A percentile compares a stretch with the other conserved stretches of the same genome.
Conservation (phyloP, 2,113 vertebrate species). For the Zeus faber region DNA sequence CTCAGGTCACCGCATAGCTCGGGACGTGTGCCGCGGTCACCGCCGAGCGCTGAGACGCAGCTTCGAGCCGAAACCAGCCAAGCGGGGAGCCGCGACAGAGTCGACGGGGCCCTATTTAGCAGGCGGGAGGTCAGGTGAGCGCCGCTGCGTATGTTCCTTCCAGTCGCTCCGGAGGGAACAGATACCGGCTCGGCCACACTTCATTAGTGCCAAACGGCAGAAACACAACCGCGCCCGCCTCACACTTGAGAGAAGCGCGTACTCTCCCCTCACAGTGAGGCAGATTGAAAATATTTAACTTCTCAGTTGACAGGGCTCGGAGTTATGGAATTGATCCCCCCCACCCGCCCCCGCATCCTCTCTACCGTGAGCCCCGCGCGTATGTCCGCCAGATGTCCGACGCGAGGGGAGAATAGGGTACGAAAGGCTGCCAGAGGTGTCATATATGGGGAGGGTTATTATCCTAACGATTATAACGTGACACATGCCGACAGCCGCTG, state of each 20-base stretch:
- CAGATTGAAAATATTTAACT: conserved; percentile 25
- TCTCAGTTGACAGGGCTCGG: conserved; percentile 36
- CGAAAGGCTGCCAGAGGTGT: conserved; percentile 69
- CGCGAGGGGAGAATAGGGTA: conserved; percentile 34
- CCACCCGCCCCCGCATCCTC: conserved; percentile 59
- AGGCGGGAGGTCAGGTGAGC: conserved; percentile 61
- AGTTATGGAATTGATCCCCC: conserved; percentile 56
- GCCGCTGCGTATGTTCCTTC: conserved; percentile 9
- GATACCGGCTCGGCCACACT: not conserved
- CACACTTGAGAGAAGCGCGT: conserved; percentile 53
- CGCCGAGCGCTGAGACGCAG: conserved; percentile 20
- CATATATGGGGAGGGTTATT: conserved; percentile 67
- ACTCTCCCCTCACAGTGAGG: conserved; percentile 11
- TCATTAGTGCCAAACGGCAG: conserved; percentile 15
- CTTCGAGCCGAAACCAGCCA: conserved; percentile 39
- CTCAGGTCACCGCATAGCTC: conserved; percentile 42
- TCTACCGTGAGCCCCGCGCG: conserved; percentile 39
- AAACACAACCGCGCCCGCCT: conserved; percentile 2
- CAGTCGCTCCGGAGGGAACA: too few relatives aligned
- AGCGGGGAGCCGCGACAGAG: conserved; percentile 53
- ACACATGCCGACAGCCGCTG: conserved; percentile 58
- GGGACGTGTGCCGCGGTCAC: conserved; percentile 58
- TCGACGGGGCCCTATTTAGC: conserved; percentile 11
- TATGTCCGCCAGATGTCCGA: conserved; percentile 74
- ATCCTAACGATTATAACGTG: conserved; percentile 64